These are phyloP conservation scores for Micromesistius poutassou DNA, from an alignment of 2,797 vertebrate species.

Conservation along the genomic window DNA sequence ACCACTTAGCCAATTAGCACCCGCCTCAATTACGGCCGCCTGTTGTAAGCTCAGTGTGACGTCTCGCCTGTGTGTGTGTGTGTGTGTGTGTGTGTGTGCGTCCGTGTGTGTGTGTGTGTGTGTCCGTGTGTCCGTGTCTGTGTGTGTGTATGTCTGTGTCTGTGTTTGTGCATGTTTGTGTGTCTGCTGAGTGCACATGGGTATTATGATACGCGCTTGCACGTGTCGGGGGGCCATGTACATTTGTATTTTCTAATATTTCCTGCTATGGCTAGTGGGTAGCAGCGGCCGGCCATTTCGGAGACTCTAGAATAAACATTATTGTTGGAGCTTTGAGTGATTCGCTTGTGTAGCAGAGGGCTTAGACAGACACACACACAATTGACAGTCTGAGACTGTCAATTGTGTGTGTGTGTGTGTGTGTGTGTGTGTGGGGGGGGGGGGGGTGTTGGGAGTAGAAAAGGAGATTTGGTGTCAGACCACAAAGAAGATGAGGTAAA, in stretches of 20 bases:
- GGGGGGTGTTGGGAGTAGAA: constrained; percentile 22
- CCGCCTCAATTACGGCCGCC: constrained; percentile 34
- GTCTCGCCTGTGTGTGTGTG: constrained; percentile 5
- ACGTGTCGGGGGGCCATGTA: constrained; percentile 45
- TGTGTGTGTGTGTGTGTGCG: no score
- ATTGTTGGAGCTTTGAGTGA: constrained; percentile 65
- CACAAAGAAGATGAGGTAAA: constrained; percentile 10
- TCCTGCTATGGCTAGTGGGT: constrained; percentile 70
- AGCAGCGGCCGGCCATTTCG: constrained; percentile 58
- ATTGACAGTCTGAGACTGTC: constrained; percentile 28
- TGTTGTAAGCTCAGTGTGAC: constrained; percentile 12
- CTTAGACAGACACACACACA: no score
- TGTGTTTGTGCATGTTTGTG: constrained; percentile 42
- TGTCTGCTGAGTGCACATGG: constrained; percentile 17
- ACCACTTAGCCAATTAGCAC: constrained; percentile 48
- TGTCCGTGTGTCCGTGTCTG: constrained; percentile 22
- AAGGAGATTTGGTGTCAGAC: constrained; percentile 10
- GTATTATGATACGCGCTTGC: constrained; percentile 17
- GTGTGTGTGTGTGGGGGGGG: no score
- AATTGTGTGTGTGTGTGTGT: not conserved
- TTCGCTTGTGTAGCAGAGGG: constrained; percentile 46
- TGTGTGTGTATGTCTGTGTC: not conserved
- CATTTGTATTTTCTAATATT: constrained; percentile 54
- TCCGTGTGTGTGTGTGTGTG: no score
- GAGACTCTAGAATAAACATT: constrained; percentile 72